Conservation (phyloP, 1,140 invertebrate genomes). For the Drosophila azteca region DNA sequence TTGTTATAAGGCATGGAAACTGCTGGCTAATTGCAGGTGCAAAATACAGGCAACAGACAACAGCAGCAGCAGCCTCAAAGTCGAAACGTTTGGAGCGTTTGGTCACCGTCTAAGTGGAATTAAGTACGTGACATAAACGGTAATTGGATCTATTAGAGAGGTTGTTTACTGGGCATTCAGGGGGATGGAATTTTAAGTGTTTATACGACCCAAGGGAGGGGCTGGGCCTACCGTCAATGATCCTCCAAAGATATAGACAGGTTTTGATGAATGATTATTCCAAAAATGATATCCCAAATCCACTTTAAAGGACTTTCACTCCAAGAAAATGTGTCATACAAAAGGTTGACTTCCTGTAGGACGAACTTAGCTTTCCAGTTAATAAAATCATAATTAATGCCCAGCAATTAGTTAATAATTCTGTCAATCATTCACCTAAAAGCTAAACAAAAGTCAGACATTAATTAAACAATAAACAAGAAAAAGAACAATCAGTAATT, state of each 20-base stretch:
- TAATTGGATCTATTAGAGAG: constrained; percentile 76
- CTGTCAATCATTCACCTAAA: constrained; percentile 27
- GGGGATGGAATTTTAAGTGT: constrained; percentile 50
- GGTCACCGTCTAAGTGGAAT: constrained; percentile 71
- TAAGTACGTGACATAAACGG: constrained; percentile 78
- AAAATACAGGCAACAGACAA: constrained; percentile 46
- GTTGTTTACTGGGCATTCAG: constrained; percentile 41
- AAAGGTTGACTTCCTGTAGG: no score
- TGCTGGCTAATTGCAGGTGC: constrained; percentile 70
- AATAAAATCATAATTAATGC: not conserved
- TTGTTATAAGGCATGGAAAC: constrained; percentile 65
- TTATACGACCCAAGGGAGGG: constrained; percentile 23
- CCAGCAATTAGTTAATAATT: constrained; percentile 14
- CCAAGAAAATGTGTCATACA: no score
- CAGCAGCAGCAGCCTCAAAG: constrained; percentile 27
- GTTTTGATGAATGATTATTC: no score
- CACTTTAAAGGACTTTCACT: no score
- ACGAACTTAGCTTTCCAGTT: not conserved
- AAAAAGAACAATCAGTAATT: constrained; percentile 53
- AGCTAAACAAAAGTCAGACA: constrained; percentile 32
- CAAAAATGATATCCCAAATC: no score
- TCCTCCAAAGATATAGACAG: constrained; percentile 5
- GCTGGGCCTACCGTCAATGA: constrained; percentile 1
- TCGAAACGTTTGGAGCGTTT: constrained; percentile 59
- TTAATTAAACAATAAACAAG: constrained; percentile 53